These are phyloP conservation scores for Chloroclystis v-ata DNA, from an alignment of 2,888 invertebrate species.

Conservation along the genomic window DNA sequence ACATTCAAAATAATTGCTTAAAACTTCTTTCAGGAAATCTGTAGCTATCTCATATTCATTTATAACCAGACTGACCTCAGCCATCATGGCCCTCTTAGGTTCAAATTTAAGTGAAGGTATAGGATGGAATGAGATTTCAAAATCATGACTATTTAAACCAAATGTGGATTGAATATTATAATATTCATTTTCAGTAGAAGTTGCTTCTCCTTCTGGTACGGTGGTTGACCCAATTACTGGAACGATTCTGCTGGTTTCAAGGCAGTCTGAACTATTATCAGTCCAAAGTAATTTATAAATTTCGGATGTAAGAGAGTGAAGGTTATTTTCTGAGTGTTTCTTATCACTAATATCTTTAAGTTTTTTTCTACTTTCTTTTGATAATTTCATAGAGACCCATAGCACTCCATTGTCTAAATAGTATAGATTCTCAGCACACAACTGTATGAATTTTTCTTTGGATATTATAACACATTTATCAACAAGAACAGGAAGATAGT, in stretches of 20 bases:
- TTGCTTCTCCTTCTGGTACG: conserved; percentile 45
- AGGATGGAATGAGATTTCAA: conserved; percentile 58
- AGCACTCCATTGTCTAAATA: conserved; percentile 66
- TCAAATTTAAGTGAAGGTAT: conserved; percentile 54
- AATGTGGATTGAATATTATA: conserved; percentile 52
- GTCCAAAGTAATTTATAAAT: conserved; percentile 61
- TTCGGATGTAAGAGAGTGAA: conserved; percentile 57
- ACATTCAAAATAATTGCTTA: conserved; percentile 82
- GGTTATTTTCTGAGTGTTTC: conserved; percentile 43
- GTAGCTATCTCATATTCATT: conserved; percentile 66
- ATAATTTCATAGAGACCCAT: conserved; percentile 61
- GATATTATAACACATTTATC: conserved; percentile 64
- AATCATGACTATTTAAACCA: conserved; percentile 42
- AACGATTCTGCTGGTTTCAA: conserved; percentile 55
- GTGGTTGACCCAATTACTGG: conserved; percentile 56
- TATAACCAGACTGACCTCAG: conserved; percentile 60
- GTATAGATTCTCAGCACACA: conserved; percentile 67
- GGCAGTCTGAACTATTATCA: conserved; percentile 33
- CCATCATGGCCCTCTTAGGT: conserved; percentile 62
- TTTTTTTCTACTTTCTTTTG: conserved; percentile 46
- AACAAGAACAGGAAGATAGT: conserved; percentile 46
- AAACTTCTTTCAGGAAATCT: conserved; percentile 76
- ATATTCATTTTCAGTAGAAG: conserved; percentile 57
- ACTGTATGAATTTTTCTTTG: conserved; percentile 58
- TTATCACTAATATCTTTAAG: conserved; percentile 35